Evolutionary conservation across 2,113 vertebrate genomes (phyloP), one percentile per base, ranked within the genome.

Genomic region (Hippoglossus stenolepis): DNA sequence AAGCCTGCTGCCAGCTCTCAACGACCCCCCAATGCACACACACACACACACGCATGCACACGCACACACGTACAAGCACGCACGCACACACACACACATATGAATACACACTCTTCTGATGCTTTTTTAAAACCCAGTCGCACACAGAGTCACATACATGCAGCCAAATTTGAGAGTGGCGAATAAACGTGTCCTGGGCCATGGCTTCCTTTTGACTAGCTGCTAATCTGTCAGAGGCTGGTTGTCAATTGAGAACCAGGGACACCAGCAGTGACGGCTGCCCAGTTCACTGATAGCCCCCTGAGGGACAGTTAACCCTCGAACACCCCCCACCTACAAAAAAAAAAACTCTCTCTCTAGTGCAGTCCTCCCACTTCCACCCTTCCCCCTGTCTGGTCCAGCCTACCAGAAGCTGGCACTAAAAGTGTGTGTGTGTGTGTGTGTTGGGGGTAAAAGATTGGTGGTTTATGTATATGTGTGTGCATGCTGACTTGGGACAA

Each of bases 221-320:
- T 84, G 89, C 87, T 93, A 91, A 92, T 92, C 88, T 91, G 90
- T 91, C 90, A 83, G 78, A 90, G 85, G 70, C 90, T 86, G 87
- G 87, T 87, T 91, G 89, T 92, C 90, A 92, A 80, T 82, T 75
- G 66, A 77, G 80, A 87, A 85, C 82, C 82, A 53, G 86, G 75
- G 89, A 87, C 90, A 91, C 91, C 90, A 91, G 91, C 90, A 90
- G 85, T 64, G 89, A 92, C 47, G 87, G 90, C 90, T 90, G 79
- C 87, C 92, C 90, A 64, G 88, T 71, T 73, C 84, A 85, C 60
- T 90, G 93, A 93, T 92, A 91, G 87, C 87, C 91, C 92, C 92
- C 93, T 82, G 79, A 92, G 93, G 92, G 91, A 93, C 87, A 91
- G 92, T 94, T 94, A 94, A 93, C 92, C 93, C 91, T 91, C 82